Conservation (phyloP, 2,888 invertebrate species). For the Diogma glabrata region DNA sequence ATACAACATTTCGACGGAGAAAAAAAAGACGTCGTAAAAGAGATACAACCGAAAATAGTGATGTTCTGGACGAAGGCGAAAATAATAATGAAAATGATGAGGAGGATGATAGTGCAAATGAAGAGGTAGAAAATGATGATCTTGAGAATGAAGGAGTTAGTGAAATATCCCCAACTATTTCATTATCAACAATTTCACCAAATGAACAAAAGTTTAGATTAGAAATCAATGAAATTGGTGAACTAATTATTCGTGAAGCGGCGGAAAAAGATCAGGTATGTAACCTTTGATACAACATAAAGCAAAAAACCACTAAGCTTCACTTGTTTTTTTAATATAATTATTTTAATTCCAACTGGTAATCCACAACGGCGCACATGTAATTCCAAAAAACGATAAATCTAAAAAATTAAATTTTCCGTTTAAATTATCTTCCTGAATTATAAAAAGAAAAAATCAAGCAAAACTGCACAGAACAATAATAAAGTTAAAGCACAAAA, state of each 20-base stretch:
- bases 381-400: no score
- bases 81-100: conserved; percentile 19
- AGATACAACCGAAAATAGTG: neutral
- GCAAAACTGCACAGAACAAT: no score
- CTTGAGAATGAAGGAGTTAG: conserved; percentile 12
- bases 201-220: conserved; percentile 19
- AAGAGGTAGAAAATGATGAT: conserved; percentile 12
- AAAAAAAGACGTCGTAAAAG: conserved; percentile 6
- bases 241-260: conserved; percentile 22
- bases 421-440: no score
- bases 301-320: no score
- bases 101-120: conserved; percentile 16
- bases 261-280: conserved; percentile 21
- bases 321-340: no score
- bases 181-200: conserved; percentile 17
- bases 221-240: conserved; percentile 23
- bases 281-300: no score
- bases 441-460: no score
- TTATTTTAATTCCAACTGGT: no score
- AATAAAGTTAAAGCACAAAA: no score
- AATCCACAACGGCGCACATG: no score
- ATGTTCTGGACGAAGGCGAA: conserved; percentile 10
- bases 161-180: conserved; percentile 16
- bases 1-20: conserved; percentile 6
- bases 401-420: no score